phyloP scores from a whole-genome alignment of 2,113 vertebrate species.

The Megaceryle torquata region DNA sequence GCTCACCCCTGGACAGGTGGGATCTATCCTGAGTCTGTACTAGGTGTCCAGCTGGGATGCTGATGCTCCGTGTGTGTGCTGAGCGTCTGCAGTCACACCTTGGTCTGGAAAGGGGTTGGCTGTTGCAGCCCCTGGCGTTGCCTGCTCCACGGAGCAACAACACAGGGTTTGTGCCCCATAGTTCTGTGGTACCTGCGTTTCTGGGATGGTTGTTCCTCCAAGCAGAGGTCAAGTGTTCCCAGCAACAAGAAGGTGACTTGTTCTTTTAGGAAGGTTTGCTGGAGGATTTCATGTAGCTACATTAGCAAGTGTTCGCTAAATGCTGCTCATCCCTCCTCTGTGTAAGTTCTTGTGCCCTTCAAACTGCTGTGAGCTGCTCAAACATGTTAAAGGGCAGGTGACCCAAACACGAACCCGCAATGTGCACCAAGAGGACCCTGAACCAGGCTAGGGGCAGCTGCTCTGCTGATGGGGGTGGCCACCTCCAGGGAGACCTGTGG shows the following conservation, averaged over 20 bases:
- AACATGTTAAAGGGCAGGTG: fast-evolving
- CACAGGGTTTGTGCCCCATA: neutral
- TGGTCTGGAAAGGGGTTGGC: neutral
- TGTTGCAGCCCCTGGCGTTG: neutral
- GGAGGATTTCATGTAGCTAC: neutral
- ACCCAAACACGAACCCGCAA: neutral
- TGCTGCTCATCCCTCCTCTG: neutral
- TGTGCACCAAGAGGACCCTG: fast-evolving
- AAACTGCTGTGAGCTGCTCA: neutral
- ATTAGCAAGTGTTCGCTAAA: neutral
- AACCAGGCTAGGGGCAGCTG: fast-evolving
- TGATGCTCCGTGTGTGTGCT: fast-evolving
- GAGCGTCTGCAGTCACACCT: fast-evolving
- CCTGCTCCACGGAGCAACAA: fast-evolving
- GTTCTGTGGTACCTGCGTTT: neutral
- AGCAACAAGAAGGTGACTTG: neutral
- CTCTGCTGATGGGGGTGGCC: neutral
- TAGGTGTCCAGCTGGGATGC: neutral
- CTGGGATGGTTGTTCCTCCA: neutral
- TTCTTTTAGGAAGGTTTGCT: neutral
- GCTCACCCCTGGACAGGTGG: fast-evolving
- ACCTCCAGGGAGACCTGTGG: neutral
- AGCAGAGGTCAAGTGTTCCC: neutral
- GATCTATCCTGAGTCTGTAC: fast-evolving
- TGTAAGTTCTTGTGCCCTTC: neutral